Evolutionary conservation across 2,888 invertebrate species (phyloP).

Genomic region (Erebia palarica): DNA sequence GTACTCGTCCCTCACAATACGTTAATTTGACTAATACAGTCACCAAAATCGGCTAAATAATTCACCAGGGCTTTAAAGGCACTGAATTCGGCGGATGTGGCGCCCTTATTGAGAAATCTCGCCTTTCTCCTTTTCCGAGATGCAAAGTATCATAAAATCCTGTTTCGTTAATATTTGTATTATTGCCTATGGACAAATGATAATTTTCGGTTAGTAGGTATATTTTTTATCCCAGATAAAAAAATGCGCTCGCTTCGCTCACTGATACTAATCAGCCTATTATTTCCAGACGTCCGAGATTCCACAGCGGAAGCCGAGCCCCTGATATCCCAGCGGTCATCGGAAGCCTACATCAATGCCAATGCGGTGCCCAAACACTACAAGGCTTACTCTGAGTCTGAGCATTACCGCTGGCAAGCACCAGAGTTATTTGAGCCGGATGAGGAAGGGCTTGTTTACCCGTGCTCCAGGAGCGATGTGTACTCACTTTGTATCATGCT

Average conservation of each 20-base stretch:
- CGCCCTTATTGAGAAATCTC: too few species aligned
- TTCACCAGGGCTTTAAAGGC: too few species aligned
- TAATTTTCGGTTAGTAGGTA: too few species aligned
- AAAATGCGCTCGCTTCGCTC: not conserved
- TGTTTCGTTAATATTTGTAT: too few species aligned
- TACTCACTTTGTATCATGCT: slow-evolving; percentile 69
- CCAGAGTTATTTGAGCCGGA: slow-evolving; percentile 70
- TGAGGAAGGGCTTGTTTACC: slow-evolving; percentile 59
- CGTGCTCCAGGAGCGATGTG: slow-evolving; percentile 69
- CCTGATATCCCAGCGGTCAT: slow-evolving; percentile 60
- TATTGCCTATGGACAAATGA: too few species aligned
- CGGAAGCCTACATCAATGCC: slow-evolving; percentile 57
- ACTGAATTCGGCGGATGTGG: too few species aligned
- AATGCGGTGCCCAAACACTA: slow-evolving; percentile 59
- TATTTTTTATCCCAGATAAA: not conserved
- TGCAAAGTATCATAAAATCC: too few species aligned
- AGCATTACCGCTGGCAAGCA: slow-evolving; percentile 70
- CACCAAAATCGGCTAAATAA: too few species aligned
- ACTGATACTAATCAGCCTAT: not conserved
- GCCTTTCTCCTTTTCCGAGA: too few species aligned
- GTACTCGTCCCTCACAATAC: too few species aligned
- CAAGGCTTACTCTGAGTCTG: slow-evolving; percentile 51
- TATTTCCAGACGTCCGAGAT: slow-evolving; percentile 54
- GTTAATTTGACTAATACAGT: too few species aligned
- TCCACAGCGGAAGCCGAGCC: slow-evolving; percentile 60